phyloP scores from a whole-genome alignment of 2,888 invertebrate species.

The Leptinotarsa tumamoca region DNA sequence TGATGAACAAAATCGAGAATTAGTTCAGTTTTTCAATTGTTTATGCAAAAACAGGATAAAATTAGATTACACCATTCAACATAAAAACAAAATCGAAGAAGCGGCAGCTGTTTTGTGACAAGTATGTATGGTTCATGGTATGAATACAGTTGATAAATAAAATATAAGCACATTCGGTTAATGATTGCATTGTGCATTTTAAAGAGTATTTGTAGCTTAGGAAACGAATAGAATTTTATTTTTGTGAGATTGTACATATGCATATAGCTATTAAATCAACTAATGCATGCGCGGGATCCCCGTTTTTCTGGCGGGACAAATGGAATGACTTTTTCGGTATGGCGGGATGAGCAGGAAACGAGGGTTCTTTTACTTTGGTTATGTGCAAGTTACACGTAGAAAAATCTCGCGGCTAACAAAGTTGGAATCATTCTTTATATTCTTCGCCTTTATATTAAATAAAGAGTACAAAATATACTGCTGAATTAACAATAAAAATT shows the following conservation, averaged over 20 bases:
- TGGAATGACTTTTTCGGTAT: slow-evolving; percentile 44
- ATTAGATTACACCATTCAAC: not conserved
- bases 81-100: not conserved
- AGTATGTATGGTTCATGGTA: not conserved
- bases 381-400: slow-evolving; percentile 54
- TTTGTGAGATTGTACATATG: slow-evolving; percentile 1
- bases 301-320: slow-evolving; percentile 52
- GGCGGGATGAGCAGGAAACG: slow-evolving; percentile 50
- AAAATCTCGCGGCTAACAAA: slow-evolving; percentile 40
- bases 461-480: not conserved
- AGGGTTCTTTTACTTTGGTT: slow-evolving; percentile 53
- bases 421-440: not conserved
- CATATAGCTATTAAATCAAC: slow-evolving; percentile 1
- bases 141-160: not conserved
- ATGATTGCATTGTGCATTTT: not conserved
- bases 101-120: slow-evolving; percentile 2
- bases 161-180: not conserved
- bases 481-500: not conserved
- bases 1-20: not conserved
- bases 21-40: not conserved
- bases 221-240: not conserved
- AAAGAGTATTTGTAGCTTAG: not conserved
- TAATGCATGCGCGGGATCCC: slow-evolving; percentile 25
- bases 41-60: not conserved
- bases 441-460: not conserved